Evolutionary conservation across 2,888 invertebrate species (phyloP), one percentile per base, ranked within the genome.

Genomic region (Himalopsyche kuldschensis): DNA sequence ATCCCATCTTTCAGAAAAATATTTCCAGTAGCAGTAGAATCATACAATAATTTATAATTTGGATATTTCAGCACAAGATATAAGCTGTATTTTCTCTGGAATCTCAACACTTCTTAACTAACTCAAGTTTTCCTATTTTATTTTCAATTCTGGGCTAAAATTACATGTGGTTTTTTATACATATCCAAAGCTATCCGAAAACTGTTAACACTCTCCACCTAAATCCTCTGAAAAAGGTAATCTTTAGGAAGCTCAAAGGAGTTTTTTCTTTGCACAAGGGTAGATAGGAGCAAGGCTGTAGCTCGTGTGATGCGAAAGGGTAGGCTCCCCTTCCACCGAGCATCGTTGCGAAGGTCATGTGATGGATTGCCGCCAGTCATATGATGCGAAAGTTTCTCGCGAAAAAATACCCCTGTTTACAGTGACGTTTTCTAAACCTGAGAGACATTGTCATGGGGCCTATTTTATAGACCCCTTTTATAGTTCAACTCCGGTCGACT

Each of bases 351-450:
- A 55, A 55, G 55, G 55, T 55, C 55, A 55, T 24, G 79, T 79
- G 79, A 79, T 79, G 79, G 79, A 79, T 79, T 79, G 48, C 79
- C 79, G 20, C 20, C 48, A 55, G 79, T 48, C 79, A 35, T 77
- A 77, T 77, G 77, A 77, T 41, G 35, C 41, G 77, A 77, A 41
- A 41, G 24, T 77, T 41, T n/a, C 77, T 24, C 77, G 20, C 20
- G 35, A 77, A 77, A 77, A 41, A 55, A 55, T 55, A 77, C 75
- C 32, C 31, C 75, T 75, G 32, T 31, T 75, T 75, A 75, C 75
- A 55, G 55, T 55, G 55, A 55, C 55, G 55, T 24, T 32, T 75
- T 15, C 75, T 75, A 75, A 75, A 32, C 75, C 75, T 55, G 24
- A 55, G 55, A 55, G 55, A 55, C 55, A 55, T 55, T 55, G n/a